Conservation (phyloP, 2,113 vertebrate species). For the Octodon degus region DNA sequence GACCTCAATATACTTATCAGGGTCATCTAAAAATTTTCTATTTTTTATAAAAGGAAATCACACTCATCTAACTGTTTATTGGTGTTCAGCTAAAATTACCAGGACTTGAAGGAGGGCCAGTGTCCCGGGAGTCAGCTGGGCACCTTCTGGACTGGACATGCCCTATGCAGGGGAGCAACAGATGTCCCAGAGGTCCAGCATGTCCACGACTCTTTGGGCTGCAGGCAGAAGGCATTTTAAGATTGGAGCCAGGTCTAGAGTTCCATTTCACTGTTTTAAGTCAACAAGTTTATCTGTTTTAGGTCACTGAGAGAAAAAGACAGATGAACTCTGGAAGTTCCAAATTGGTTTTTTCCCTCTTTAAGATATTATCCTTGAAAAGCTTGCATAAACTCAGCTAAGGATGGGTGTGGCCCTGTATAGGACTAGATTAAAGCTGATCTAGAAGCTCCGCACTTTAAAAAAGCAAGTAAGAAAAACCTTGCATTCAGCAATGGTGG, state of each 20-base stretch:
- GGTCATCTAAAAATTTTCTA: no score
- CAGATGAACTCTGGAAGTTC: no score
- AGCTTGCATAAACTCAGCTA: no score
- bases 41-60: constrained; percentile 38
- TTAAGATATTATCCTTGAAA: no score
- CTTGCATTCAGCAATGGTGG: no score
- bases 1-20: no score
- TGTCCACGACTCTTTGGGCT: not conserved
- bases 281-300: not conserved
- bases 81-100: constrained; percentile 21
- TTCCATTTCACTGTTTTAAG: not conserved
- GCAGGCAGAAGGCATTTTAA: not conserved
- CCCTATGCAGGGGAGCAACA: not conserved
- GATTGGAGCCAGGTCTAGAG: not conserved
- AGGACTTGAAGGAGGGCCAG: not conserved
- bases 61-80: constrained; percentile 27
- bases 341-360: no score
- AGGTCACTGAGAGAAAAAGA: no score
- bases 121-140: not conserved
- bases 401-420: no score
- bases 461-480: no score
- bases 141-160: not conserved
- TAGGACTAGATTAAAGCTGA: no score
- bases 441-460: no score
- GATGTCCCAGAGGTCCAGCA: not conserved